These are phyloP conservation scores for Dorcus hopei DNA, from an alignment of 2,888 invertebrate genomes.

Conservation along the genomic window DNA sequence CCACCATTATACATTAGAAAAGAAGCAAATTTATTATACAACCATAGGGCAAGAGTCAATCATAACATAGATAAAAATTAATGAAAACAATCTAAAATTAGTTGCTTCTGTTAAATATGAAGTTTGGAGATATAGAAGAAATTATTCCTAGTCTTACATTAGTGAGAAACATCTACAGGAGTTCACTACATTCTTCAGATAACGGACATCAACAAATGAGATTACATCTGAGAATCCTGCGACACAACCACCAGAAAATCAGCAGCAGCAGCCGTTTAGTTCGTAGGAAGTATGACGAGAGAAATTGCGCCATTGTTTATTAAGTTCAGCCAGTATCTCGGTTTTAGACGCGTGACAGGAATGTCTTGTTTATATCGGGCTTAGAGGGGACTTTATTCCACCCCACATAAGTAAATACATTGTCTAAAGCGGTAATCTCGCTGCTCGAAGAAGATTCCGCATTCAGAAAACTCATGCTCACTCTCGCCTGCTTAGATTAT, in stretches of 20 bases:
- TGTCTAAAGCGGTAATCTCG: neutral
- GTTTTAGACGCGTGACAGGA: slow-evolving; percentile 29
- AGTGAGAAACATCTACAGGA: neutral
- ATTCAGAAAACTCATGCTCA: neutral
- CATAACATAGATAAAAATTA: no score
- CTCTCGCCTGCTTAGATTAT: neutral
- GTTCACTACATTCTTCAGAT: slow-evolving; percentile 20
- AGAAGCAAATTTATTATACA: no score
- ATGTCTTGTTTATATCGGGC: slow-evolving; percentile 23
- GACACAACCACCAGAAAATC: slow-evolving; percentile 19
- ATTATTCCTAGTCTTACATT: no score
- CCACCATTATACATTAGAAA: no score
- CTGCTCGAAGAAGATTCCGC: neutral
- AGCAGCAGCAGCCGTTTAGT: slow-evolving; percentile 8
- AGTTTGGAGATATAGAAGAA: no score
- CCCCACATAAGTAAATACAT: neutral
- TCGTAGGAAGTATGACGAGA: slow-evolving; percentile 10
- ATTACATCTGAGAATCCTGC: slow-evolving; percentile 22
- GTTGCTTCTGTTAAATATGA: no score
- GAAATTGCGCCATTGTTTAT: slow-evolving; percentile 31
- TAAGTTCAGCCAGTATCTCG: slow-evolving; percentile 28
- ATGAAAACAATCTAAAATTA: no score
- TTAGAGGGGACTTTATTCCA: neutral
- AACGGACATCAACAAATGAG: slow-evolving; percentile 28
- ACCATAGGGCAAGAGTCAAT: no score